These are phyloP conservation scores for Ibycter americanus DNA, from an alignment of 2,797 vertebrate genomes.

Conservation along the genomic window DNA sequence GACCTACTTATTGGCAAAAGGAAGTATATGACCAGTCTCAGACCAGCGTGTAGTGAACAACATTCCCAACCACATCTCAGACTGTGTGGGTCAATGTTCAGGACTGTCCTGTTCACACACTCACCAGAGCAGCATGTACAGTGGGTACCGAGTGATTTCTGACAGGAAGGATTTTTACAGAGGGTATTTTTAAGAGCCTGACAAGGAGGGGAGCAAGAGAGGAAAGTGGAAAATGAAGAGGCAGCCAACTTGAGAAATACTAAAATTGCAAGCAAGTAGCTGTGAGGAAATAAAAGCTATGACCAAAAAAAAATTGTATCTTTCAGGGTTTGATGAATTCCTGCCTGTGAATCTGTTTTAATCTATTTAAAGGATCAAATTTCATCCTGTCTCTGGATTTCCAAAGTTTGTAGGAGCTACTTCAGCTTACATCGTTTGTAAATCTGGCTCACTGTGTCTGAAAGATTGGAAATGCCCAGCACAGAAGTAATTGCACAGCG, in stretches of 20 bases:
- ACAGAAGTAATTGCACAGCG: neutral
- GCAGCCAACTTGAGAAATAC: neutral
- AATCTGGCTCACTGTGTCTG: neutral
- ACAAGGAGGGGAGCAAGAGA: neutral
- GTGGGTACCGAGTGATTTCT: neutral
- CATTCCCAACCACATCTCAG: neutral
- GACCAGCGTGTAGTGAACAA: neutral
- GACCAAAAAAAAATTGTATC: neutral
- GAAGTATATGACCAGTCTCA: neutral
- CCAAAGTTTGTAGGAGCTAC: neutral
- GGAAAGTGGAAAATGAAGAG: neutral
- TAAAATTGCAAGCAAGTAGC: neutral
- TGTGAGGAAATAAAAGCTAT: neutral
- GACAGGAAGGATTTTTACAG: neutral
- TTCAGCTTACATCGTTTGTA: neutral
- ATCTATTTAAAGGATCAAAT: neutral
- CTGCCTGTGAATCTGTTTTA: neutral
- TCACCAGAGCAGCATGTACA: neutral
- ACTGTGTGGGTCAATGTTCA: neutral
- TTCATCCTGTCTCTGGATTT: neutral
- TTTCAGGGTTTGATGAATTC: neutral
- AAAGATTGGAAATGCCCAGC: neutral
- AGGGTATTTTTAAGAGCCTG: neutral
- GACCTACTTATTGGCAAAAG: neutral
- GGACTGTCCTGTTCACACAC: neutral